phyloP scores from a whole-genome alignment of 2,113 vertebrate species.

The Silurus meridionalis region DNA sequence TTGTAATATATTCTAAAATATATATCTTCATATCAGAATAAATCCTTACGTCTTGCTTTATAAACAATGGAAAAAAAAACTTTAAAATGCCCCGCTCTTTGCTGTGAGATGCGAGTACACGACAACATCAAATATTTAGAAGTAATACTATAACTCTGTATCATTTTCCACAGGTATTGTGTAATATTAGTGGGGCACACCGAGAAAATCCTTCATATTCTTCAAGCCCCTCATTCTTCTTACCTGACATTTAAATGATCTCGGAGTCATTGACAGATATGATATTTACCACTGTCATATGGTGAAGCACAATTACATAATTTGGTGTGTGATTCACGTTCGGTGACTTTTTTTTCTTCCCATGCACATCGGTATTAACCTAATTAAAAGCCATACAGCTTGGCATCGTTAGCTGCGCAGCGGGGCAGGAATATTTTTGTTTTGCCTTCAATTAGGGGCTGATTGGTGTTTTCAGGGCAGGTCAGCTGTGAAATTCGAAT shows the following conservation, averaged over 20 bases:
- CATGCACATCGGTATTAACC: slow-evolving; percentile 50
- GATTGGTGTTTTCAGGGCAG: slow-evolving; percentile 98
- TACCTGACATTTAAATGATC: slow-evolving; percentile 12
- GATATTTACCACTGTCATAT: slow-evolving; percentile 23
- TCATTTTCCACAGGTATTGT: slow-evolving; percentile 18
- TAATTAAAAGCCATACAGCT: slow-evolving; percentile 92
- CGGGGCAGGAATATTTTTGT: slow-evolving; percentile 93
- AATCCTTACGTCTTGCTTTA: not conserved
- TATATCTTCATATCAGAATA: not conserved
- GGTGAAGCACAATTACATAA: slow-evolving; percentile 85
- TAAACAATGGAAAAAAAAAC: not conserved
- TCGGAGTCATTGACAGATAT: slow-evolving; percentile 21
- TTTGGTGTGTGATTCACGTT: slow-evolving; percentile 70
- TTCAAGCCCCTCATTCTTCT: not conserved
- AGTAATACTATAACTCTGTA: not conserved
- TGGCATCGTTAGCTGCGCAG: slow-evolving; percentile 96
- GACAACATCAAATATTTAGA: slow-evolving; percentile 20
- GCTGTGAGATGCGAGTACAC: not conserved
- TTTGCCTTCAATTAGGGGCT: slow-evolving; percentile 93
- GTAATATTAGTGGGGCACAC: not conserved
- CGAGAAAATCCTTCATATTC: not conserved
- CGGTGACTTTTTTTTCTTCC: slow-evolving; percentile 17
- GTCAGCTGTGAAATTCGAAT: slow-evolving; percentile 99
- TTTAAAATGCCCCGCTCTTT: not conserved
- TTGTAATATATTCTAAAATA: not conserved